Evolutionary conservation across 2,888 invertebrate species (phyloP).

Genomic region (Aporophyla lueneburgensis): DNA sequence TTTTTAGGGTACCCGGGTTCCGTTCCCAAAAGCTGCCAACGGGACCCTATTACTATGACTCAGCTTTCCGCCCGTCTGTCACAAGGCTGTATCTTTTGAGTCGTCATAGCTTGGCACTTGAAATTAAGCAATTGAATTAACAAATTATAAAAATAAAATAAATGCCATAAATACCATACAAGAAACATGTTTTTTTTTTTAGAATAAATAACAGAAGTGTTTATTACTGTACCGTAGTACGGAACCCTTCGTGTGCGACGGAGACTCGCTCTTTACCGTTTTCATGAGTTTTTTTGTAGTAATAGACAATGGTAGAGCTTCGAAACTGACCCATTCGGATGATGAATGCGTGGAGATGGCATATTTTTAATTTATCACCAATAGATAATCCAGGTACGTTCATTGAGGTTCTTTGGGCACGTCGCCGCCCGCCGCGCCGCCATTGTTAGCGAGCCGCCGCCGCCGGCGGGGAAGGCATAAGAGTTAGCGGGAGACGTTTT

Average conservation of each 20-base stretch:
- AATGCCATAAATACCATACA: no score
- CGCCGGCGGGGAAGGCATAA: slow-evolving; percentile 51
- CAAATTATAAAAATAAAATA: background rate
- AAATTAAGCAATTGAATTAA: background rate
- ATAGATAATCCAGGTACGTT: slow-evolving; percentile 88
- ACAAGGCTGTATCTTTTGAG: background rate
- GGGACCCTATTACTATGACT: background rate
- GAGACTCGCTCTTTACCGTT: background rate
- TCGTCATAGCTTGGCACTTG: no score
- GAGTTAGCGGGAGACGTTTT: slow-evolving; percentile 41
- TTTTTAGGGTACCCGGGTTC: slow-evolving; percentile 10
- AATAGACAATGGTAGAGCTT: slow-evolving; percentile 72
- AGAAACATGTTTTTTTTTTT: background rate
- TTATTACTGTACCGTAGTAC: background rate
- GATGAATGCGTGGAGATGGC: slow-evolving; percentile 87
- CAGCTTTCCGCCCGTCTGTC: background rate
- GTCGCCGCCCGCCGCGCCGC: slow-evolving; percentile 82
- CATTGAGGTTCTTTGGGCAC: slow-evolving; percentile 82
- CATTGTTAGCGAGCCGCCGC: slow-evolving; percentile 75
- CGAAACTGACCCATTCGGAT: slow-evolving; percentile 83
- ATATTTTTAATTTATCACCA: slow-evolving; percentile 90
- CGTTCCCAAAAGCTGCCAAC: background rate
- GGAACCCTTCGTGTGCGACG: background rate
- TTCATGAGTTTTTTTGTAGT: slow-evolving; percentile 32
- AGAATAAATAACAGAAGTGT: no score